These are phyloP conservation scores for Microcebus griseorufus DNA, from an alignment of 2,113 vertebrate species.

Conservation along the genomic window DNA sequence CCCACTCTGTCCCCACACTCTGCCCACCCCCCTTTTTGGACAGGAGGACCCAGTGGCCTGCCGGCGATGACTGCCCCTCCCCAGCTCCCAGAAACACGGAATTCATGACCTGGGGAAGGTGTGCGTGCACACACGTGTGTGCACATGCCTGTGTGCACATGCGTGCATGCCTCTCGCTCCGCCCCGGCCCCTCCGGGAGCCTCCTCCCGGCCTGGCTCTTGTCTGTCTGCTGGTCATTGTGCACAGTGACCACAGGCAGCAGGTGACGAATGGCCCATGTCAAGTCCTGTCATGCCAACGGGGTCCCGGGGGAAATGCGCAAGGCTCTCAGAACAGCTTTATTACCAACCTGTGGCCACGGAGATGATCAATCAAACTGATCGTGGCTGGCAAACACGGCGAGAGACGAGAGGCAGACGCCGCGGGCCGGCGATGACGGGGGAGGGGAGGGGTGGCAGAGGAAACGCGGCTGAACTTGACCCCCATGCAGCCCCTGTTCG, in stretches of 20 bases:
- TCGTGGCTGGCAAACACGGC: conserved; percentile 92
- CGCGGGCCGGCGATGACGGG: conserved; percentile 55
- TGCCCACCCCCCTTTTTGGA: background rate
- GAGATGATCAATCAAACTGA: conserved; percentile 96
- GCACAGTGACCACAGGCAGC: conserved; percentile 85
- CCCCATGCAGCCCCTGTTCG: background rate
- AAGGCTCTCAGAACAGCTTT: conserved; percentile 90
- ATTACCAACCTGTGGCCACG: conserved; percentile 92
- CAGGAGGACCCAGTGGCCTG: background rate
- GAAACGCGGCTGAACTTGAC: conserved; percentile 30
- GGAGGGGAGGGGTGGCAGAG: conserved; percentile 35
- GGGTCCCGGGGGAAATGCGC: conserved; percentile 91
- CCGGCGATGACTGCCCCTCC: rapidly evolving
- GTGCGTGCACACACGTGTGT: background rate
- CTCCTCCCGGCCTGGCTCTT: background rate
- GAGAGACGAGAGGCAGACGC: conserved; percentile 87
- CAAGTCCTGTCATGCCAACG: conserved; percentile 91
- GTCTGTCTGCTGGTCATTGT: conserved; percentile 63
- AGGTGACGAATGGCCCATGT: conserved; percentile 96
- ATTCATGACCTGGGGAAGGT: rapidly evolving
- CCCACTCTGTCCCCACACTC: background rate
- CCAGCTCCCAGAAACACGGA: rapidly evolving
- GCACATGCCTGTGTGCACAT: rapidly evolving
- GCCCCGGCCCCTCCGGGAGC: background rate
- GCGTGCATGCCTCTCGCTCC: background rate